Conservation (phyloP, 2,888 invertebrate genomes). For the Epsilonema sp. region DNA sequence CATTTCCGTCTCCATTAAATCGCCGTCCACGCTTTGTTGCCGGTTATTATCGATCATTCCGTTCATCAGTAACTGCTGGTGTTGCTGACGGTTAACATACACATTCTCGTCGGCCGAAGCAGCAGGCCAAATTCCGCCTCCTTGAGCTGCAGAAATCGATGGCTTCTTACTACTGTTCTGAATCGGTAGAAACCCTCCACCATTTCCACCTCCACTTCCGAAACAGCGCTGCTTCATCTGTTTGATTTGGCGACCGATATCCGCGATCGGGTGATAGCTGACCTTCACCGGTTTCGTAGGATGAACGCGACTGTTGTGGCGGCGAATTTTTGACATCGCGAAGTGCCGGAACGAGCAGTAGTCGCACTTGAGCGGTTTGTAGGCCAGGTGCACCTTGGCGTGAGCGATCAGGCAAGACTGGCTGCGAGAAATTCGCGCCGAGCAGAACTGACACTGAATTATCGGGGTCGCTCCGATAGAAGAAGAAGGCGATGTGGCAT, state of each 20-base stretch:
- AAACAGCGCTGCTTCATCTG: slow-evolving; percentile 6
- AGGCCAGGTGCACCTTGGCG: slow-evolving; percentile 7
- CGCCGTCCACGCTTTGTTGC: too few relatives aligned
- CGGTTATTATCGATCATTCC: too few relatives aligned
- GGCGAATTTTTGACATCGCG: slow-evolving; percentile 5
- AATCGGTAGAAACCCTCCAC: background rate
- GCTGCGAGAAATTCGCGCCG: background rate
- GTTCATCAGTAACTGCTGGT: too few relatives aligned
- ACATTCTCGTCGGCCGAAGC: too few relatives aligned
- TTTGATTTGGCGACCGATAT: slow-evolving; percentile 3
- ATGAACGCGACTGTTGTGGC: slow-evolving; percentile 5
- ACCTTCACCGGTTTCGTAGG: slow-evolving; percentile 1
- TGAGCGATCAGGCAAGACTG: slow-evolving; percentile 5
- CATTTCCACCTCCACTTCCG: too few relatives aligned
- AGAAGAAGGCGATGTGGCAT: background rate
- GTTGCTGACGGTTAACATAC: too few relatives aligned
- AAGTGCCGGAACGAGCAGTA: slow-evolving; percentile 6
- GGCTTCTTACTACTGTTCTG: background rate
- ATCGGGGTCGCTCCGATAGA: background rate
- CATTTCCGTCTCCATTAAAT: too few relatives aligned
- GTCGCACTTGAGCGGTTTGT: slow-evolving; percentile 8
- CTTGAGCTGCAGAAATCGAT: background rate
- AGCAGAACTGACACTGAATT: slow-evolving; percentile 1
- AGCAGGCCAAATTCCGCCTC: too few relatives aligned
- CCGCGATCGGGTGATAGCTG: slow-evolving; percentile 6